Evolutionary conservation across 2,797 vertebrate species (phyloP).

Genomic region (Melopsittacus undulatus): DNA sequence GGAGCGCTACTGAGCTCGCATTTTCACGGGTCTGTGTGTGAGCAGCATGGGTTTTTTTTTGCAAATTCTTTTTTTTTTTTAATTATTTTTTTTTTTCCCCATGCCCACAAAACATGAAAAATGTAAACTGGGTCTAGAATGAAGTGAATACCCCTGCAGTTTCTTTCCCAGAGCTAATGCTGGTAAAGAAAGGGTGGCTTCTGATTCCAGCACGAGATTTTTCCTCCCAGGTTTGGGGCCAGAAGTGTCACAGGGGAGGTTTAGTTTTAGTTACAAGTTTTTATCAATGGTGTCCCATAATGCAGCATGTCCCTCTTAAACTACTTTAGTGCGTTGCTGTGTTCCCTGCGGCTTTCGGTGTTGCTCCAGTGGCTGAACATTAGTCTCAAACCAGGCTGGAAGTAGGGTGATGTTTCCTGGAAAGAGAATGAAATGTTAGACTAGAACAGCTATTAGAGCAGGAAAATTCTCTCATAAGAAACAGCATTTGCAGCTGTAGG

Average conservation of each 20-base stretch:
- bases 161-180: not conserved
- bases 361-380: not conserved
- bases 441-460: not conserved
- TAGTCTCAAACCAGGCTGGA: not conserved
- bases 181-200: not conserved
- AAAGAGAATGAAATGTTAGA: not conserved
- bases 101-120: not conserved
- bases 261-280: not conserved
- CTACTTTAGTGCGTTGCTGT: not conserved
- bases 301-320: not conserved
- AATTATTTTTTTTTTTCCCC: not conserved
- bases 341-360: not conserved
- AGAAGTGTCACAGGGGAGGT: not conserved
- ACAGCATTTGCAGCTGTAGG: not conserved
- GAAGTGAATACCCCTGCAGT: not conserved
- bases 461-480: not conserved
- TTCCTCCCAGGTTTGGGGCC: not conserved
- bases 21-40: fast-evolving
- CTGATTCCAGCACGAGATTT: not conserved
- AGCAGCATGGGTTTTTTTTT: not conserved
- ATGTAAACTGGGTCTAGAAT: not conserved
- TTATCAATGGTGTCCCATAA: not conserved
- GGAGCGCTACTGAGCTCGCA: fast-evolving
- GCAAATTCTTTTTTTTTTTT: not conserved
- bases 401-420: not conserved